phyloP scores from a whole-genome alignment of 2,113 vertebrate species.

The Xyliphius kryptos region DNA sequence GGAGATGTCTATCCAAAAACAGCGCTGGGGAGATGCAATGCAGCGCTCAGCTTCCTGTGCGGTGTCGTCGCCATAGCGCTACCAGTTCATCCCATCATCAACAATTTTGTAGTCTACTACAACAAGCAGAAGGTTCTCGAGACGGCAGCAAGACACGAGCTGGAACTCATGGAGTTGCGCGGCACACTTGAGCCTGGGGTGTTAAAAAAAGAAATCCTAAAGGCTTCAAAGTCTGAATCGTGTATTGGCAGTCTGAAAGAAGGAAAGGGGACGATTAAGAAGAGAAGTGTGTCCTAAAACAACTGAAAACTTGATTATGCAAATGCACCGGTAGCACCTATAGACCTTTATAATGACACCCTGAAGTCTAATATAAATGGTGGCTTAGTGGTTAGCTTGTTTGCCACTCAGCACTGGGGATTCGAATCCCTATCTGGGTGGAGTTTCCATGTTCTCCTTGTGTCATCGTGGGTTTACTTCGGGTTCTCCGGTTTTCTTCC shows the following conservation, averaged over 20 bases:
- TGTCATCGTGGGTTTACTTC: no score
- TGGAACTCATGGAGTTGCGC: conserved; percentile 90
- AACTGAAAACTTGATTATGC: conserved; percentile 1
- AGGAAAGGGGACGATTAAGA: conserved; percentile 65
- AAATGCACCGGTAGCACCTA: not conserved
- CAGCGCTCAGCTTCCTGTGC: conserved; percentile 92
- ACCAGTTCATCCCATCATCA: conserved; percentile 96
- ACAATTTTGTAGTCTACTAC: conserved; percentile 95
- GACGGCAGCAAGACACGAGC: conserved; percentile 87
- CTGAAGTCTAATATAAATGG: not conserved
- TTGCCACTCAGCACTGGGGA: no score
- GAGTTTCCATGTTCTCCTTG: no score
- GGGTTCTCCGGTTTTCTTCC: no score
- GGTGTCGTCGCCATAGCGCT: conserved; percentile 93
- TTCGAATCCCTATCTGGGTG: no score
- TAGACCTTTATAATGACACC: not conserved
- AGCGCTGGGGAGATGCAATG: conserved; percentile 90
- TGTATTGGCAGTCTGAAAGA: conserved; percentile 70
- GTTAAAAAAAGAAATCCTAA: not conserved
- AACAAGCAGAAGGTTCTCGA: conserved; percentile 93
- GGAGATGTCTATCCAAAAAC: conserved; percentile 98
- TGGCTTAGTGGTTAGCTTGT: no score
- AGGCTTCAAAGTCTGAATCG: conserved; percentile 72
- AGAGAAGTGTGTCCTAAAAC: conserved; percentile 31
- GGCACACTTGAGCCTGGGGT: conserved; percentile 55